Percentiles rank a stretch among this genome's conserved stretches.
phyloP scores from a whole-genome alignment of 2,113 vertebrate species.

The Eulemur macaco region DNA sequence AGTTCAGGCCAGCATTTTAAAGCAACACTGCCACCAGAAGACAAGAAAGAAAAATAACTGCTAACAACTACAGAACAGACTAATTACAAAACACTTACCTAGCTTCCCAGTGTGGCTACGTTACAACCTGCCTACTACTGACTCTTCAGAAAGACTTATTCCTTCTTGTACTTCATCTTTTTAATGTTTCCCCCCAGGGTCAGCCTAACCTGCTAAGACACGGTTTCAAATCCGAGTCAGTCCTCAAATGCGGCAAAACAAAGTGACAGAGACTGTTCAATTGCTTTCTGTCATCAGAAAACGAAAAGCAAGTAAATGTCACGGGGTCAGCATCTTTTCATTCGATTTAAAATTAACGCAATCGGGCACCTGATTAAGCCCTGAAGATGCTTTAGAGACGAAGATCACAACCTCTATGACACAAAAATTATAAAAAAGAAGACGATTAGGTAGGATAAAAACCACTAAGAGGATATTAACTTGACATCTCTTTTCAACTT shows the following conservation, averaged over 20 bases:
- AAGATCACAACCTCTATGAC: not conserved
- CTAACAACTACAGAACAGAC: not conserved
- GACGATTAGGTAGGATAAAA: not conserved
- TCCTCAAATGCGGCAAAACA: not conserved
- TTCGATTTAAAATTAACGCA: not conserved
- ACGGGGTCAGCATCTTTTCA: not conserved
- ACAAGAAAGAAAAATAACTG: constrained; percentile 30
- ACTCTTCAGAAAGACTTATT: not conserved
- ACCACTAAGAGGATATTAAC: not conserved
- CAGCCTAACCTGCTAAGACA: not conserved
- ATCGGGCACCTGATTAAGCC: not conserved
- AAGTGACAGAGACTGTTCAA: not conserved
- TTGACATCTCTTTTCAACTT: not conserved
- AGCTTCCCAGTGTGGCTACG: not conserved
- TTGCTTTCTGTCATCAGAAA: not conserved
- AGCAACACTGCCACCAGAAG: constrained; percentile 81
- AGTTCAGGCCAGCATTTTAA: not conserved
- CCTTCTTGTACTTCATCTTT: not conserved
- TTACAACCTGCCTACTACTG: not conserved
- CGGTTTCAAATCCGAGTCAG: not conserved
- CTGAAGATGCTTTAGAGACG: not conserved
- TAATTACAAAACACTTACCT: not conserved
- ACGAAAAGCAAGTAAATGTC: not conserved
- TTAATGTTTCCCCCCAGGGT: not conserved
- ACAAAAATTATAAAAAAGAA: not conserved